Percentiles rank a stretch among this genome's conserved stretches.
Evolutionary conservation across 2,888 invertebrate genomes (phyloP).

Genomic region (Apamea anceps): DNA sequence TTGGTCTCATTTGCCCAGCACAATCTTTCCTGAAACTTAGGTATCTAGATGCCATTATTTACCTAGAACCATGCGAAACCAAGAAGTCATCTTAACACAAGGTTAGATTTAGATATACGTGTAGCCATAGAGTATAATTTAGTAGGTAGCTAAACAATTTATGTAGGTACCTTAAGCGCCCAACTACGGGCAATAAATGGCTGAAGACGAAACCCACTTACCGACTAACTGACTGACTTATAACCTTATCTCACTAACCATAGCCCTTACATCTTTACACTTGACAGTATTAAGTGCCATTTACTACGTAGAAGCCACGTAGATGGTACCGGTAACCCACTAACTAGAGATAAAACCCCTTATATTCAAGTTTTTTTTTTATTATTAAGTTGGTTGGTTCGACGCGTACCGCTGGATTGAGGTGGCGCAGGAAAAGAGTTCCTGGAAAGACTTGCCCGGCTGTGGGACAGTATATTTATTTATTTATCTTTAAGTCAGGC

Average conservation of each 20-base stretch:
- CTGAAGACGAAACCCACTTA: slow-evolving; percentile 74
- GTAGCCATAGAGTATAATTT: slow-evolving; percentile 53
- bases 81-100: slow-evolving; percentile 38
- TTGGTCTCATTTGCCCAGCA: background rate
- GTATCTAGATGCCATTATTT: slow-evolving; percentile 6
- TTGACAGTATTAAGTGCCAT: slow-evolving; percentile 58
- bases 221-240: slow-evolving; percentile 75
- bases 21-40: background rate
- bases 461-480: background rate
- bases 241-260: slow-evolving; percentile 70
- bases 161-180: slow-evolving; percentile 72
- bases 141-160: slow-evolving; percentile 65
- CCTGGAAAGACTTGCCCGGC: background rate
- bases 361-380: background rate
- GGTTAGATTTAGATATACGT: slow-evolving; percentile 16
- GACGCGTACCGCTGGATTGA: too few relatives aligned
- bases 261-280: slow-evolving; percentile 67
- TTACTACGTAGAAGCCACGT: slow-evolving; percentile 11
- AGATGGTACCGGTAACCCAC: background rate
- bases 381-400: background rate
- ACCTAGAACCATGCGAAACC: slow-evolving; percentile 17
- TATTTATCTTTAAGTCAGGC: too few relatives aligned
- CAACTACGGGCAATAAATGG: slow-evolving; percentile 75
- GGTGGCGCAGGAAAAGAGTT: too few relatives aligned
- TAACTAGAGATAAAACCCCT: background rate